phyloP scores from a whole-genome alignment of 1,140 invertebrate genomes.

The Cyclina sinensis region DNA sequence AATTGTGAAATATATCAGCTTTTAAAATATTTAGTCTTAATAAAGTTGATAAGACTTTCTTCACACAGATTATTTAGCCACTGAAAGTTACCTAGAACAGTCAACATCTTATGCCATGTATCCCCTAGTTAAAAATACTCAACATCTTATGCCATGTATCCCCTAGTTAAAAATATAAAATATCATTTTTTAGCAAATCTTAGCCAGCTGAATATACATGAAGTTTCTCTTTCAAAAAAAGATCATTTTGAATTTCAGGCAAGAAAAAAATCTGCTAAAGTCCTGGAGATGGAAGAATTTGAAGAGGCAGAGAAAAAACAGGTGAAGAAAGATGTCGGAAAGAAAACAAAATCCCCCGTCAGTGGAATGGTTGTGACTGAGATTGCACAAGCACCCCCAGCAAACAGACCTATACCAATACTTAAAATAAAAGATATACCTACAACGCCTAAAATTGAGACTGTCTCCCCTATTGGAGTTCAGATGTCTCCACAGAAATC shows the following conservation, averaged over 20 bases:
- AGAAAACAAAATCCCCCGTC: constrained; percentile 71
- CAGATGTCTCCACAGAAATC: constrained; percentile 36
- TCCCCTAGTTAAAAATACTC: too few species aligned
- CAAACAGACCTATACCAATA: constrained; percentile 52
- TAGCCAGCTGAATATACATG: too few species aligned
- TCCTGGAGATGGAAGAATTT: constrained; percentile 93
- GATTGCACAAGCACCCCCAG: neutral
- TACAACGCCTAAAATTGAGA: constrained; percentile 37
- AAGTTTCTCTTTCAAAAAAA: too few species aligned
- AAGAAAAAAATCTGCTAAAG: constrained; percentile 97
- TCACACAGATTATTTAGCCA: too few species aligned
- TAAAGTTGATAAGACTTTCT: too few species aligned
- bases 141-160: too few species aligned
- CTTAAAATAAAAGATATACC: constrained; percentile 58
- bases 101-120: too few species aligned
- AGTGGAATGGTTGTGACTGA: constrained; percentile 2
- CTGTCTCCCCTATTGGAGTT: neutral
- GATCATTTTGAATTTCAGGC: constrained; percentile 88
- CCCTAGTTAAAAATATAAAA: too few species aligned
- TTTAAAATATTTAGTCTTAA: too few species aligned
- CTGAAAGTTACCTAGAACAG: too few species aligned
- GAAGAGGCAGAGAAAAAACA: constrained; percentile 91
- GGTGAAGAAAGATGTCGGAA: constrained; percentile 72
- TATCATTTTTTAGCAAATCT: too few species aligned
- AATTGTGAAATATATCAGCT: too few species aligned